phyloP scores from a whole-genome alignment of 2,888 invertebrate species.

The Chalcosyrphus nemorum region DNA sequence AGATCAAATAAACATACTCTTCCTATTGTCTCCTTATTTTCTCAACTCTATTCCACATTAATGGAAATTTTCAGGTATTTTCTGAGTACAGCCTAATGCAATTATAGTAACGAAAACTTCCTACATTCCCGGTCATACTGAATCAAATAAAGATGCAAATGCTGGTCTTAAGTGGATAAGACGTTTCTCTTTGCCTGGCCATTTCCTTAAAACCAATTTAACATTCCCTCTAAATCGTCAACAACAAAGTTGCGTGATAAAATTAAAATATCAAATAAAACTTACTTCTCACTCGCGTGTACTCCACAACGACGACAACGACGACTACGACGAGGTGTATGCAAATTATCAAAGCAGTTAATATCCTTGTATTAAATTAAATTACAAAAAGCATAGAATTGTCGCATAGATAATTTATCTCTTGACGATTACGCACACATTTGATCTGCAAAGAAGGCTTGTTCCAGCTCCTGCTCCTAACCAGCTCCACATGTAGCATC shows the following conservation, averaged over 20 bases:
- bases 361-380: slow-evolving; percentile 69
- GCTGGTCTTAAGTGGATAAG: no score
- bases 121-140: no score
- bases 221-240: slow-evolving; percentile 49
- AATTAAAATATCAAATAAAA: slow-evolving; percentile 58
- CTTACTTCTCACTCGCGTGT: slow-evolving; percentile 33
- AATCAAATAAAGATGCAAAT: no score
- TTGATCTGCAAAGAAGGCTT: slow-evolving; percentile 49
- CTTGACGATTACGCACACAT: slow-evolving; percentile 46
- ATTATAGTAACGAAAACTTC: no score
- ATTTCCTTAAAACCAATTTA: slow-evolving; percentile 18
- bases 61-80: no score
- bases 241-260: slow-evolving; percentile 61
- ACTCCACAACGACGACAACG: background rate
- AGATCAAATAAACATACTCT: no score
- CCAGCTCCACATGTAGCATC: background rate
- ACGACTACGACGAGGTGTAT: slow-evolving; percentile 18
- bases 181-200: background rate
- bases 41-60: no score
- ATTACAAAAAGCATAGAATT: slow-evolving; percentile 65
- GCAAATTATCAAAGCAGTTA: slow-evolving; percentile 59
- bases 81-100: no score
- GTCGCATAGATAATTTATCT: slow-evolving; percentile 70
- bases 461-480: background rate
- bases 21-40: no score